These are phyloP conservation scores for Xestia sexstrigata DNA, from an alignment of 2,888 invertebrate genomes.

Conservation along the genomic window DNA sequence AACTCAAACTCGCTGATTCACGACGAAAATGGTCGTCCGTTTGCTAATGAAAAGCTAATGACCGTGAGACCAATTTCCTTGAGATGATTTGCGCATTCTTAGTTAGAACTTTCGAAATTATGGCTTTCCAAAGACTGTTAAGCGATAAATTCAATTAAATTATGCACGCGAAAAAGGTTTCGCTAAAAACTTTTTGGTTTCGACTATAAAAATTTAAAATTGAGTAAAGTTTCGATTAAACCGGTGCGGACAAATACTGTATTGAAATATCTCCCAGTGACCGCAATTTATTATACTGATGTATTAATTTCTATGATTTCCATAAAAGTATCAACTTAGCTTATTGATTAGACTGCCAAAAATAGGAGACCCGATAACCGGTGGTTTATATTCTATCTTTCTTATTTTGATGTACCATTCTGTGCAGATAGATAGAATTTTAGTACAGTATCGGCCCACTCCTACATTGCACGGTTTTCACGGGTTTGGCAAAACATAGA, in stretches of 20 bases:
- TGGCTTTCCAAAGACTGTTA: background rate
- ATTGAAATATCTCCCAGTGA: background rate
- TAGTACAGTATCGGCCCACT: background rate
- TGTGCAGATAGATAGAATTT: background rate
- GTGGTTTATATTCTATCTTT: background rate
- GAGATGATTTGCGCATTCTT: conserved; percentile 41
- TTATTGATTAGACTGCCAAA: background rate
- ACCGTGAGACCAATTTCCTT: conserved; percentile 30
- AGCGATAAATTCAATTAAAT: background rate
- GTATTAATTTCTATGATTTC: conserved; percentile 8
- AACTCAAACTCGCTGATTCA: conserved; percentile 38
- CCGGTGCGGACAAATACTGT: too few relatives aligned
- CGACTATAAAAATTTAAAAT: background rate
- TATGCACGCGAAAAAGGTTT: background rate
- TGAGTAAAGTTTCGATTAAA: background rate
- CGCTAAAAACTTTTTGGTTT: background rate
- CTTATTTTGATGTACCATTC: background rate
- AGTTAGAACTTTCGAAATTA: conserved; percentile 8
- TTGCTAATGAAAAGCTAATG: conserved; percentile 46
- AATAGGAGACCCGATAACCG: background rate
- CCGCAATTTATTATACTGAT: background rate
- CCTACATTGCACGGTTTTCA: background rate
- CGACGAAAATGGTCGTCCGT: conserved; percentile 33
- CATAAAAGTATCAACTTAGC: conserved; percentile 1
- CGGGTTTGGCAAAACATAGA: background rate